phyloP scores from a whole-genome alignment of 1,140 invertebrate genomes.

The Goniozus legneri region DNA sequence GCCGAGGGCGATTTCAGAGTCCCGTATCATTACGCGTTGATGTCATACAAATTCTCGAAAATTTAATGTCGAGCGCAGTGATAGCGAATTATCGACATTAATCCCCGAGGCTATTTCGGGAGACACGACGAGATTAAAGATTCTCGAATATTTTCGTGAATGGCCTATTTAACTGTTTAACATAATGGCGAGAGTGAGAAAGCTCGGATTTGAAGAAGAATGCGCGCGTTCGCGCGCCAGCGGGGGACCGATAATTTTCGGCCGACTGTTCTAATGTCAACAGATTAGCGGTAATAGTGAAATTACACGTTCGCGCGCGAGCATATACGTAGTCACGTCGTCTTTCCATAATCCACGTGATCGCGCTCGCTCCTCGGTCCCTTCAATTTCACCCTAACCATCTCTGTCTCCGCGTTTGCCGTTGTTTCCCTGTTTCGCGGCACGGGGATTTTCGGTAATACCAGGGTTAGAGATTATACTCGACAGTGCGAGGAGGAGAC shows the following conservation, averaged over 20 bases:
- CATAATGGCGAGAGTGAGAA: conserved; percentile 42
- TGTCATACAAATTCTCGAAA: too few species aligned
- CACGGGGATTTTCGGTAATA: conserved; percentile 40
- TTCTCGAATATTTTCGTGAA: conserved; percentile 22
- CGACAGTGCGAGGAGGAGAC: too few species aligned
- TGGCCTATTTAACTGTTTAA: conserved; percentile 48
- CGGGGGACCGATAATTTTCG: conserved; percentile 41
- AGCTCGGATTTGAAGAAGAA: conserved; percentile 18
- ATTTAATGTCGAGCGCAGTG: too few species aligned
- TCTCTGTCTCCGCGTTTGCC: conserved; percentile 7
- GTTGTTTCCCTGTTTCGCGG: conserved; percentile 9
- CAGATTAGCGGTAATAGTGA: conserved; percentile 54
- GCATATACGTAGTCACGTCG: conserved; percentile 37
- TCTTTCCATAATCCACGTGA: conserved; percentile 33
- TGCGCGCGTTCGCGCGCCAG: too few species aligned
- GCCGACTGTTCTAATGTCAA: conserved; percentile 48
- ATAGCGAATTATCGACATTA: too few species aligned
- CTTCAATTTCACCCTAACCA: not conserved
- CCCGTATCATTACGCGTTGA: too few species aligned
- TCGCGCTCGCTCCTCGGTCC: conserved; percentile 18
- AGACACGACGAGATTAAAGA: conserved; percentile 42
- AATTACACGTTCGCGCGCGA: conserved; percentile 49
- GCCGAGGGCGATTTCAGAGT: conserved; percentile 9
- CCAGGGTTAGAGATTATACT: conserved; percentile 39
- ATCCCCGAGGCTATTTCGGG: too few species aligned